phyloP scores from a whole-genome alignment of 2,113 vertebrate genomes.

The Leiothrix lutea region DNA sequence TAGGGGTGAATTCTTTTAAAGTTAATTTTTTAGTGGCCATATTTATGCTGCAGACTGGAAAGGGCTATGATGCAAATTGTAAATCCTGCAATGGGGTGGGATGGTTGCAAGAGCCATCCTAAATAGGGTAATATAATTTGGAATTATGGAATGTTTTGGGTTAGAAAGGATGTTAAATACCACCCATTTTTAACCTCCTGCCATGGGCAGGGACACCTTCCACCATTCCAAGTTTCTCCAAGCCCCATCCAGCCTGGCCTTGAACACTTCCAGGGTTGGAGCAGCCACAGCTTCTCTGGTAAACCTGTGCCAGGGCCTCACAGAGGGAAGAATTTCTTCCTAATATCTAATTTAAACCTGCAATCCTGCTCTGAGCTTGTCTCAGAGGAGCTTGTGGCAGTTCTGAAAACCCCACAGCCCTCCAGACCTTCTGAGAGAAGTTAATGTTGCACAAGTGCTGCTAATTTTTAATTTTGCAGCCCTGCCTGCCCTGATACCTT shows the following conservation, averaged over 20 bases:
- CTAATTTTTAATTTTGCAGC: not conserved
- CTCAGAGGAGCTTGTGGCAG: not conserved
- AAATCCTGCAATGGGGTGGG: not conserved
- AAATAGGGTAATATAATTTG: not conserved
- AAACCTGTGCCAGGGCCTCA: fast-evolving
- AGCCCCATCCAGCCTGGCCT: fast-evolving
- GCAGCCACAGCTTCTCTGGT: not conserved
- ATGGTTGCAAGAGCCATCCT: fast-evolving
- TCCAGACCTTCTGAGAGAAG: not conserved
- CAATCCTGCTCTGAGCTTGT: not conserved
- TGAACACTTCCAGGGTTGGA: not conserved
- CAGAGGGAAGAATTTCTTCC: not conserved
- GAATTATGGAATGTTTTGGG: not conserved
- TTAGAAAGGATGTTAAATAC: not conserved
- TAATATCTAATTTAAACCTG: not conserved
- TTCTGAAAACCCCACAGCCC: not conserved
- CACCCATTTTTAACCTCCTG: not conserved
- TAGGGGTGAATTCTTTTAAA: not conserved
- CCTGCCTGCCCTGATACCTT: not conserved
- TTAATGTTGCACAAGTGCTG: not conserved
- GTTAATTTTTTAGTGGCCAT: not conserved
- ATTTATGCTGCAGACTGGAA: not conserved
- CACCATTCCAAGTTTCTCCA: fast-evolving
- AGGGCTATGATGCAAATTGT: not conserved
- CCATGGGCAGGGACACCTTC: not conserved